Conservation (phyloP, 2,888 invertebrate species). For the Sclerodermus sp. region DNA sequence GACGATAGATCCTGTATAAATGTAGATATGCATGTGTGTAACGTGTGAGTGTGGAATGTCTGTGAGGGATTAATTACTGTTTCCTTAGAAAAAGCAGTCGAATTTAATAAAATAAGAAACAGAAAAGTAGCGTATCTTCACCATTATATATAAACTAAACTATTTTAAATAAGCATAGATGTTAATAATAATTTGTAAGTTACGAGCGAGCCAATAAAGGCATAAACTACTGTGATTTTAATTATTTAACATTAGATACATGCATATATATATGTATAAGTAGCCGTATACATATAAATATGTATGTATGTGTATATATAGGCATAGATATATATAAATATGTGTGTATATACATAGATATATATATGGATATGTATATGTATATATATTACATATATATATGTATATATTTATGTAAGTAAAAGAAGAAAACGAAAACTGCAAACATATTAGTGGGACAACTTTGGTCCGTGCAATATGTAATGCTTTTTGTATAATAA, state of each 20-base stretch:
- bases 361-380: background rate
- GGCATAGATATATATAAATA: background rate
- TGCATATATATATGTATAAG: slow-evolving; percentile 21
- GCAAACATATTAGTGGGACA: slow-evolving; percentile 37
- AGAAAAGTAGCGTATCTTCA: slow-evolving; percentile 30
- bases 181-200: slow-evolving; percentile 52
- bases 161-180: slow-evolving; percentile 52
- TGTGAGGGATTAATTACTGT: slow-evolving; percentile 17
- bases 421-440: slow-evolving; percentile 31
- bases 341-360: no score
- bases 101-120: slow-evolving; percentile 22
- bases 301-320: background rate
- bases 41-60: background rate
- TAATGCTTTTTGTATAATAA: slow-evolving; percentile 58
- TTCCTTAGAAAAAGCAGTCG: slow-evolving; percentile 28
- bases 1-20: no score
- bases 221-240: slow-evolving; percentile 59
- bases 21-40: slow-evolving; percentile 8
- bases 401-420: background rate
- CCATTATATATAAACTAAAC: slow-evolving; percentile 50
- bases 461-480: slow-evolving; percentile 52
- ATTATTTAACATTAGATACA: slow-evolving; percentile 56
- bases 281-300: background rate
- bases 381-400: no score
- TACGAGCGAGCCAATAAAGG: slow-evolving; percentile 56